A percentile compares a stretch with the other conserved stretches of the same genome.
These are phyloP conservation scores for Strix aluco DNA, from an alignment of 2,113 vertebrate species.

Conservation along the genomic window DNA sequence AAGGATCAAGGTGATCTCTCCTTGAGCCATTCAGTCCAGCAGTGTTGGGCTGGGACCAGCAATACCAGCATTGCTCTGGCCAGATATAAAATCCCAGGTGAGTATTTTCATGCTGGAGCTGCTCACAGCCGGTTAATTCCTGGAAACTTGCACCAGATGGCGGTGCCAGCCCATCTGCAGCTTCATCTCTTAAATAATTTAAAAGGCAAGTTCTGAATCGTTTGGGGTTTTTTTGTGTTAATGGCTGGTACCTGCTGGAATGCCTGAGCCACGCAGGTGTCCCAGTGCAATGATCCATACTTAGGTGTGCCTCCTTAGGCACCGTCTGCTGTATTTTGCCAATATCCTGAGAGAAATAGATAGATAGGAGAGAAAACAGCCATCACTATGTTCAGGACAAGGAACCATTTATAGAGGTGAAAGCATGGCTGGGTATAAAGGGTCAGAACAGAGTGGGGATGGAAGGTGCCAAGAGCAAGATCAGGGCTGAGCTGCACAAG, in stretches of 20 bases:
- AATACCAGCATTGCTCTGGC: no score
- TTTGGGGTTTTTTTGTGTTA: neutral
- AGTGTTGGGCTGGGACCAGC: neutral
- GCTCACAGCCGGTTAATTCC: neutral
- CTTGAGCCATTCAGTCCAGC: neutral
- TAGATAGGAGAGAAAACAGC: neutral
- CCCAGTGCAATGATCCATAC: neutral
- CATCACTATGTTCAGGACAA: neutral
- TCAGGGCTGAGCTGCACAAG: neutral
- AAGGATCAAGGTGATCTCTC: neutral
- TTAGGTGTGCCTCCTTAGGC: neutral
- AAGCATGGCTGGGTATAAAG: neutral
- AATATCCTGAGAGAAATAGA: neutral
- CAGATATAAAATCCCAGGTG: neutral
- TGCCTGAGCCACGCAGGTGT: neutral
- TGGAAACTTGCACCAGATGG: slow-evolving; percentile 41
- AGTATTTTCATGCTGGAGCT: neutral
- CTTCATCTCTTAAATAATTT: neutral
- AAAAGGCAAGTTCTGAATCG: neutral
- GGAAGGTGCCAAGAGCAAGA: neutral
- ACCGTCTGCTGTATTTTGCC: neutral
- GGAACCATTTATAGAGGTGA: neutral
- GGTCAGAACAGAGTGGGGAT: neutral
- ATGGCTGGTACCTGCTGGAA: neutral
- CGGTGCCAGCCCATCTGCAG: neutral